Conservation (phyloP, 2,797 vertebrate species). For the Dromococcyx pavoninus region DNA sequence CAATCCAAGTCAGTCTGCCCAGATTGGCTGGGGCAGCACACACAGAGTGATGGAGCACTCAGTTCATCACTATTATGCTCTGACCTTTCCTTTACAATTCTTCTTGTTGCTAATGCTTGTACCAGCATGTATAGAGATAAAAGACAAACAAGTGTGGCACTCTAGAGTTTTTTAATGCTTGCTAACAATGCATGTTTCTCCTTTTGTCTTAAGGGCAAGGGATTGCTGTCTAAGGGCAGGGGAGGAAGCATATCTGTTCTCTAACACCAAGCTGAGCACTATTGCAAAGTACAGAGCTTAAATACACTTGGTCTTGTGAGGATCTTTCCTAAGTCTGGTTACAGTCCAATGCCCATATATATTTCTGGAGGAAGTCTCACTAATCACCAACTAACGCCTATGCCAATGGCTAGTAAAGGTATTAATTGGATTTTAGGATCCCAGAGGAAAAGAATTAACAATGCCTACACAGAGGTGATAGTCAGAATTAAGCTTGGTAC, state of each 20-base stretch:
- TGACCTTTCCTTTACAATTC: background rate
- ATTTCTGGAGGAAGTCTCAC: background rate
- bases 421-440: background rate
- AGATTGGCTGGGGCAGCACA: background rate
- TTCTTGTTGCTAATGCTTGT: background rate
- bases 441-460: background rate
- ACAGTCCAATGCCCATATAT: background rate
- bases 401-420: background rate
- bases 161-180: background rate
- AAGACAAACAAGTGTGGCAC: background rate
- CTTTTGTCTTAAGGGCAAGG: background rate
- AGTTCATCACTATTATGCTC: background rate
- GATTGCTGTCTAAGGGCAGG: background rate
- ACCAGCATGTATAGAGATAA: background rate
- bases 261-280: background rate
- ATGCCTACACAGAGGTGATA: background rate
- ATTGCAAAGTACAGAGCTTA: background rate
- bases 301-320: background rate
- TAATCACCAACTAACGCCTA: background rate
- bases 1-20: background rate
- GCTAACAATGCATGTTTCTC: background rate
- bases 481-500: background rate
- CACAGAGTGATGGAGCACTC: background rate
- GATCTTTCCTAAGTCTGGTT: background rate
- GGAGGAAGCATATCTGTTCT: background rate